Percentiles rank a stretch among this genome's conserved stretches.
These are phyloP conservation scores for Melinaea menophilus DNA, from an alignment of 2,888 invertebrate genomes.

Conservation along the genomic window DNA sequence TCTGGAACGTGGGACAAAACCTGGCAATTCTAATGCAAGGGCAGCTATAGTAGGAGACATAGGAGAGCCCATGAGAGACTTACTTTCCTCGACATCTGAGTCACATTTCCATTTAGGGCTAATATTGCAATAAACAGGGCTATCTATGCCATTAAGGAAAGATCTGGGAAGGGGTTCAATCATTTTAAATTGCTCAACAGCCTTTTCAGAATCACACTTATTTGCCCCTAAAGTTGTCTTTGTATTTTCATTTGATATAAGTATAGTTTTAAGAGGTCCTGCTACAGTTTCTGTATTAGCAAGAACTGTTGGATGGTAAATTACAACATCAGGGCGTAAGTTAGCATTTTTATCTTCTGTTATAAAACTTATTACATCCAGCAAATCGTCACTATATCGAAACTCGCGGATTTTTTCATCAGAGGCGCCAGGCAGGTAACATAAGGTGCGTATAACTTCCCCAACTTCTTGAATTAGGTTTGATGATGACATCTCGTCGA, in stretches of 20 bases:
- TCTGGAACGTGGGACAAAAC: slow-evolving; percentile 65
- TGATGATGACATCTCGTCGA: slow-evolving; percentile 20
- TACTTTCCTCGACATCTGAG: slow-evolving; percentile 37
- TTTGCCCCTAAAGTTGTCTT: slow-evolving; percentile 48
- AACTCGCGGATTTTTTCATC: slow-evolving; percentile 45
- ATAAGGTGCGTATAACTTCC: slow-evolving; percentile 49
- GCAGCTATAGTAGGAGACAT: slow-evolving; percentile 70
- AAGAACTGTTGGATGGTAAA: slow-evolving; percentile 71
- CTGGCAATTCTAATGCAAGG: slow-evolving; percentile 68
- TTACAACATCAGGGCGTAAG: slow-evolving; percentile 61
- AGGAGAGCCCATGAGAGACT: slow-evolving; percentile 38
- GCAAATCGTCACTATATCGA: slow-evolving; percentile 63
- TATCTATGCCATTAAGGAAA: slow-evolving; percentile 44
- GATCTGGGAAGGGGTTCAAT: slow-evolving; percentile 58
- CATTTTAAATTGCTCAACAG: slow-evolving; percentile 51
- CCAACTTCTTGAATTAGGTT: slow-evolving; percentile 58
- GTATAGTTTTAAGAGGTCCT: slow-evolving; percentile 48
- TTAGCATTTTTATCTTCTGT: slow-evolving; percentile 51
- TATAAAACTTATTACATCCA: slow-evolving; percentile 57
- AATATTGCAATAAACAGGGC: slow-evolving; percentile 64
- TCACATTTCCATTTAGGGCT: slow-evolving; percentile 44
- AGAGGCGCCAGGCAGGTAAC: slow-evolving; percentile 39
- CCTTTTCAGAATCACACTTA: slow-evolving; percentile 71
- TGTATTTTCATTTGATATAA: slow-evolving; percentile 43
- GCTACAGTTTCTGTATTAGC: slow-evolving; percentile 55